Evolutionary conservation across 2,888 invertebrate species (phyloP).

Genomic region (Cepaea hortensis): DNA sequence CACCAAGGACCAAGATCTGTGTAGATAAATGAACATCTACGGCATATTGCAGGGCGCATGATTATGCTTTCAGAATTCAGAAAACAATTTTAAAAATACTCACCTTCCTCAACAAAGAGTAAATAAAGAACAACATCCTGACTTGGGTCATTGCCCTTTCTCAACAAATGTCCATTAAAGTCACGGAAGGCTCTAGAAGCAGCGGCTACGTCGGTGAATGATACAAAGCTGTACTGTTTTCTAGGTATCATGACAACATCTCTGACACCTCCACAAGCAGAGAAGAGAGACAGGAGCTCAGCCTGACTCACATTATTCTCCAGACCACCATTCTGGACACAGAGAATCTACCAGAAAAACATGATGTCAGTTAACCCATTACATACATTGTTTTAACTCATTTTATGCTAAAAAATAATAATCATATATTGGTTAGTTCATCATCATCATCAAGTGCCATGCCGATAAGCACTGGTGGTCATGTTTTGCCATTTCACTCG

Average conservation of each 20-base stretch:
- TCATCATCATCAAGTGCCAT: too few species aligned
- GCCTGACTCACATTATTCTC: constrained; percentile 86
- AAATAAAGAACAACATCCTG: constrained; percentile 80
- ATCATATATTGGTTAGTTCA: too few species aligned
- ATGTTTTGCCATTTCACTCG: too few species aligned
- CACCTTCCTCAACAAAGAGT: constrained; percentile 81
- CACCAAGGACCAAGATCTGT: too few species aligned
- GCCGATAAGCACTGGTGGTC: too few species aligned
- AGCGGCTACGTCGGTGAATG: constrained; percentile 79
- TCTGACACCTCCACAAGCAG: constrained; percentile 79
- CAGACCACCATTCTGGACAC: constrained; percentile 91
- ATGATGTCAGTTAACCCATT: too few species aligned
- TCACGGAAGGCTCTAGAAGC: constrained; percentile 68
- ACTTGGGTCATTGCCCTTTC: constrained; percentile 77
- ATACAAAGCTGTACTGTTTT: constrained; percentile 88
- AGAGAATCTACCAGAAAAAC: constrained; percentile 80
- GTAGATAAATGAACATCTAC: too few species aligned
- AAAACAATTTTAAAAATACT: constrained; percentile 58
- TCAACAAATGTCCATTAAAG: constrained; percentile 61
- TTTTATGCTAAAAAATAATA: too few species aligned
- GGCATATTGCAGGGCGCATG: too few species aligned
- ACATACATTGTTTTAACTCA: too few species aligned
- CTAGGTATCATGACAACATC: constrained; percentile 85
- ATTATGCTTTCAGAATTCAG: neutral
- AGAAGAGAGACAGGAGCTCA: constrained; percentile 80